Base-by-base conservation (phyloP, 2,113 vertebrate species). In the Rhinogobius similis region DNA sequence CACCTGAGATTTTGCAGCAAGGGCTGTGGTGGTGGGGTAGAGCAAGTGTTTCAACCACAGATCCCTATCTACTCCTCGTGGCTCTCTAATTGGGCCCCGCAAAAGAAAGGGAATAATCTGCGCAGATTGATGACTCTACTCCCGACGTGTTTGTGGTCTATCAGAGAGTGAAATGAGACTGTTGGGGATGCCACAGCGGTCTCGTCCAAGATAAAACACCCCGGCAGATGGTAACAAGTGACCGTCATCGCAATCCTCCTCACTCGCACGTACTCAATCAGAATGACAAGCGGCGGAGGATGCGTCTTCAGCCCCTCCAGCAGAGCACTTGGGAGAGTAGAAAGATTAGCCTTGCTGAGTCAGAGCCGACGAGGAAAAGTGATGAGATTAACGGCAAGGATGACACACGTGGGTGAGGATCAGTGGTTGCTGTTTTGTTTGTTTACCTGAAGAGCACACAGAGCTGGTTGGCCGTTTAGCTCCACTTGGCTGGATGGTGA, bases 161-260 rank as follows among this genome's bases (percentile, higher is more conserved):
- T 91, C 88, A 92, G 88, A 90, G 87, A 90, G 88, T 91, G 88
- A 91, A 92, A 92, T 90, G 89, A 90, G 88, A 91, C 86, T 78
- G 74, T 81, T 55, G 67, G 82, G 83, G 82, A 84, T 75, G 79
- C 72, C 73, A 72, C 73, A 70, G 81, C 82, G 78, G 78, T 66
- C 75, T 72, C 73, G 63, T 78, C 71, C 36, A 44, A 90, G 84
- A 91, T 86, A 90, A 88, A 89, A 81, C 71, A 73, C 79, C 78
- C 65, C 66, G 83, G 82, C 85, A 76, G 85, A 82, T 68, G 78
- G 79, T 82, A 86, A 87, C 78, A 77, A 90, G 90, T 87, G 90
- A 86, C 86, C 79, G 78, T 88, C 90, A 86, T 88, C 87, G 68
- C 86, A 71, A 78, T 79, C 88, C 76, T 62, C 50, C 79, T 82